These are phyloP conservation scores for Nomada hirtipes DNA, from an alignment of 2,888 invertebrate genomes.

Conservation along the genomic window DNA sequence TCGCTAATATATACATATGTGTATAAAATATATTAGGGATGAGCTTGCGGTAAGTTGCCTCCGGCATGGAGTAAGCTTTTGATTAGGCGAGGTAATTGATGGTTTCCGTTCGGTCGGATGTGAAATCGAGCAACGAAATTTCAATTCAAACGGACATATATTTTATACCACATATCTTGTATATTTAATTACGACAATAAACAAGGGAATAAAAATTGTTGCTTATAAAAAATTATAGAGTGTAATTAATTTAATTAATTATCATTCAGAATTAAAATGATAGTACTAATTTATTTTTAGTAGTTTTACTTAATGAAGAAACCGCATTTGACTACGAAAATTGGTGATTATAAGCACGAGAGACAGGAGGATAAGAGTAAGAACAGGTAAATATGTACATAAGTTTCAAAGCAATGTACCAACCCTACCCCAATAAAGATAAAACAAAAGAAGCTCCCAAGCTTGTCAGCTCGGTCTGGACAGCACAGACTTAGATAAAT, in stretches of 20 bases:
- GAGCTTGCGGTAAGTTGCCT: neutral
- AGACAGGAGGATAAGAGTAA: neutral
- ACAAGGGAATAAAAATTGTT: too few relatives aligned
- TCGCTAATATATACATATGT: neutral
- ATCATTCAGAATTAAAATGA: too few relatives aligned
- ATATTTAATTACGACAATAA: too few relatives aligned
- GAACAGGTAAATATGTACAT: neutral
- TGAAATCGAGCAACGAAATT: neutral
- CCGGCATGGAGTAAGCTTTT: neutral
- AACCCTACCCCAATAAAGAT: neutral
- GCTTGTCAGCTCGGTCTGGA: neutral
- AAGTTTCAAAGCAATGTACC: too few relatives aligned
- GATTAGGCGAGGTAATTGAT: neutral
- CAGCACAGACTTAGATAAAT: neutral
- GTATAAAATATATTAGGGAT: neutral
- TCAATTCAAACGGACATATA: neutral
- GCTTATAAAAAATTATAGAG: too few relatives aligned
- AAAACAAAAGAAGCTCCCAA: neutral
- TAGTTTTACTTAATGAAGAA: neutral
- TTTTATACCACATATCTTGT: too few relatives aligned
- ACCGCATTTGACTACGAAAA: neutral
- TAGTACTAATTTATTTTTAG: neutral
- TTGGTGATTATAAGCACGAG: neutral
- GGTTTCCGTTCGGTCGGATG: too few relatives aligned
- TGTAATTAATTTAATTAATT: too few relatives aligned